Evolutionary conservation across 2,888 invertebrate species (phyloP), one percentile per base, ranked within the genome.

Genomic region (Erebia palarica): DNA sequence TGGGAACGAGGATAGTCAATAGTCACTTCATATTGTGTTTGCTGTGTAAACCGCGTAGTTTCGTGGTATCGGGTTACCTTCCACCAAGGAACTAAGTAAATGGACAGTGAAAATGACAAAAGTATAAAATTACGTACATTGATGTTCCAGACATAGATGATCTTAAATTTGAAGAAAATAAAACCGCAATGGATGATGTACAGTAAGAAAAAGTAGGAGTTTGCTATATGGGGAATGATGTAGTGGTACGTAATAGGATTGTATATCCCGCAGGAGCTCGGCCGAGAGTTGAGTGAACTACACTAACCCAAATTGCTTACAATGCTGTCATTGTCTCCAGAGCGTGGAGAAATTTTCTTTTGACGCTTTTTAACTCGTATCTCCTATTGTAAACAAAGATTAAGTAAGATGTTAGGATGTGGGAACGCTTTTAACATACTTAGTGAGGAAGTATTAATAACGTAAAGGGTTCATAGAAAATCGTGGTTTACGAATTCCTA

Each of bases 1-100:
- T 87, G 87, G 86, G 90, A 90, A 91, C 91, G 85, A 83, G 88
- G 91, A 91, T 91, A 92, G 92, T 92, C 92, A 91, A 92, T 92
- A 92, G 91, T 89, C 92, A 90, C 91, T 92, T 89, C 91, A 90
- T 90, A 89, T 90, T 91, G 88, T 91, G 90, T 92, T 91, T 92
- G 85, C 84, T 85, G 87, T 87, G 87, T 86, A 90, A 91, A 90
- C 91, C 90, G 84, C 87, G 87, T 83, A 87, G 87, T 88, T 90
- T 87, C 84, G 86, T 83, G 82, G 87, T 91, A 88, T 92, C 88
- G 78, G 74, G 86, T 91, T 90, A 86, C 92, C 74, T 76, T 75
- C 70, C 77, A 84, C 82, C 74, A 82, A 71, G 69, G 69, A 70
- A 78, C 73, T 71, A 69, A 74, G 69, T 65, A 64, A 73, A 75